phyloP scores from a whole-genome alignment of 2,888 invertebrate species.

The Drosophila merina region DNA sequence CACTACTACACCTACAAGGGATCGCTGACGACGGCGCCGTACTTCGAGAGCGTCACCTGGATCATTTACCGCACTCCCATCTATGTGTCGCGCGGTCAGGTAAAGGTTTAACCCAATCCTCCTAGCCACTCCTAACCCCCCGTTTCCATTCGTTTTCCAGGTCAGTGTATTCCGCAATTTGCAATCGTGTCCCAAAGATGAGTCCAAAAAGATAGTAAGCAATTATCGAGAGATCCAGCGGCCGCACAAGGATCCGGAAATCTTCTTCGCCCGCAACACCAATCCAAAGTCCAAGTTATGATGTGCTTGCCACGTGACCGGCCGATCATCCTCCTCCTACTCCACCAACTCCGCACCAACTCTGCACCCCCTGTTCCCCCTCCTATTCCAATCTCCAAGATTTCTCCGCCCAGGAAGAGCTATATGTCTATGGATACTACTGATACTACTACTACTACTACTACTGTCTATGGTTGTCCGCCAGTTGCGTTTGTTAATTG shows the following conservation, averaged over 20 bases:
- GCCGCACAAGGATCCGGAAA: slow-evolving; percentile 83
- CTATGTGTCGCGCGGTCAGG: slow-evolving; percentile 88
- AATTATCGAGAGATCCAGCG: slow-evolving; percentile 84
- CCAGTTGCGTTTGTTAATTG: slow-evolving; percentile 58
- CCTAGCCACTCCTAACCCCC: neutral
- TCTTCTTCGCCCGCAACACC: slow-evolving; percentile 83
- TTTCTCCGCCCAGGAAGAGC: slow-evolving; percentile 12
- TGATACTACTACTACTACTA: neutral
- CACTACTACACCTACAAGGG: slow-evolving; percentile 90
- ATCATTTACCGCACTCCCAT: slow-evolving; percentile 89
- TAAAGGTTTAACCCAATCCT: slow-evolving; percentile 67
- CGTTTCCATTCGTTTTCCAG: slow-evolving; percentile 53
- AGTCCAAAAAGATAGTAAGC: slow-evolving; percentile 83
- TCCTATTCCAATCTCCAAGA: neutral
- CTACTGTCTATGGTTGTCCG: slow-evolving; percentile 60
- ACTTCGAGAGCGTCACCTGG: slow-evolving; percentile 90
- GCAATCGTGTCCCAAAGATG: slow-evolving; percentile 83
- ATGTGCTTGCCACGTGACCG: slow-evolving; percentile 49
- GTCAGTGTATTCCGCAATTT: slow-evolving; percentile 83
- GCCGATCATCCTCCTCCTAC: slow-evolving; percentile 11
- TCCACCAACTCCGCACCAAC: slow-evolving; percentile 24
- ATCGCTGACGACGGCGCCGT: slow-evolving; percentile 89
- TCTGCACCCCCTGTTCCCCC: neutral
- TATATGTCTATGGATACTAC: slow-evolving; percentile 1
- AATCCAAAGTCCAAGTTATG: slow-evolving; percentile 84